A percentile compares a stretch with the other conserved stretches of the same genome.
phyloP scores from a whole-genome alignment of 2,113 vertebrate species.

The Shinisaurus crocodilurus region DNA sequence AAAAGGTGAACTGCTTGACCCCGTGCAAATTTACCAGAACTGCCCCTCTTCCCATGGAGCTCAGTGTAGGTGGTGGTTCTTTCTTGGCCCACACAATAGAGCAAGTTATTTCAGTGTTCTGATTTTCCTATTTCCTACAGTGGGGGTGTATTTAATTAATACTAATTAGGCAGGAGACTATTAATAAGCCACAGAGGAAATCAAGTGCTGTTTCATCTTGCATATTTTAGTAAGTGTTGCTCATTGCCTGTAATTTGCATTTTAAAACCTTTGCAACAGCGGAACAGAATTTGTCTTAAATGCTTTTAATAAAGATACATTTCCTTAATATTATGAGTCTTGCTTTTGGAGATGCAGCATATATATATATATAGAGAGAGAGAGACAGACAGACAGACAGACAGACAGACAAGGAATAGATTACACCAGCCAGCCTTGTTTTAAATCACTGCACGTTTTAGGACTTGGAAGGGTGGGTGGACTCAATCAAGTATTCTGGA shows the following conservation, averaged over 20 bases:
- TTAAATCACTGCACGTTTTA: not conserved
- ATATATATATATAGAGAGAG: too few relatives aligned
- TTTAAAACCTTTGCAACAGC: constrained; percentile 29
- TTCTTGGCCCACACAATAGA: constrained; percentile 30
- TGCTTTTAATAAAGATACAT: constrained; percentile 5
- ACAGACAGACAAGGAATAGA: constrained; percentile 19
- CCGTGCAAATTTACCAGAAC: not conserved
- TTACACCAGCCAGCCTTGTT: not conserved
- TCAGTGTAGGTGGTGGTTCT: not conserved
- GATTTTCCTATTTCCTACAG: constrained; percentile 30
- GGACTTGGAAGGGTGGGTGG: not conserved
- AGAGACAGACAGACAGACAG: not conserved
- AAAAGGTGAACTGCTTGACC: not conserved
- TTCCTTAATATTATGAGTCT: constrained; percentile 16
- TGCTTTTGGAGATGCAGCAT: constrained; percentile 12
- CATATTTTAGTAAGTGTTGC: constrained; percentile 42
- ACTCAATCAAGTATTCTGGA: not conserved
- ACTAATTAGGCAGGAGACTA: constrained; percentile 48
- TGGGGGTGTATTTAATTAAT: constrained; percentile 33
- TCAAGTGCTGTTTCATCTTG: constrained; percentile 18
- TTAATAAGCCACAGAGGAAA: constrained; percentile 38
- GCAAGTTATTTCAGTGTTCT: not conserved
- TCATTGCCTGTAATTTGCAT: constrained; percentile 32
- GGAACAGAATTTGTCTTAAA: constrained; percentile 36
- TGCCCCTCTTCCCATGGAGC: not conserved